Conservation (phyloP, 2,797 vertebrate genomes). For the Spizella passerina region DNA sequence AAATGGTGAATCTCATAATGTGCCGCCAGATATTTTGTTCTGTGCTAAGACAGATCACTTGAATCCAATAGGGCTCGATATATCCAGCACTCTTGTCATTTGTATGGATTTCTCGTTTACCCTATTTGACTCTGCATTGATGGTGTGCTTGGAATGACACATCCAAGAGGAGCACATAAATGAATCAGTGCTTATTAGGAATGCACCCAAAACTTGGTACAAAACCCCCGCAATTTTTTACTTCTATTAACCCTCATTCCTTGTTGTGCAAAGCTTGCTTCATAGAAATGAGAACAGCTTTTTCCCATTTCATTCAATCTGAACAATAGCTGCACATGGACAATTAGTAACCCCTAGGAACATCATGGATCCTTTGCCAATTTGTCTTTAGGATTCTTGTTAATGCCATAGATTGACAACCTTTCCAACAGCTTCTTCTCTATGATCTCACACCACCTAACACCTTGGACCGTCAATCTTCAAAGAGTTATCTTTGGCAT, state of each 20-base stretch:
- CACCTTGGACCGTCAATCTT: background rate
- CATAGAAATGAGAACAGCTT: background rate
- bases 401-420: background rate
- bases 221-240: rapidly evolving
- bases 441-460: background rate
- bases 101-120: background rate
- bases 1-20: background rate
- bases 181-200: background rate
- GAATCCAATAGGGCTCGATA: background rate
- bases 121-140: background rate
- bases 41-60: background rate
- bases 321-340: background rate
- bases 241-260: background rate
- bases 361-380: background rate
- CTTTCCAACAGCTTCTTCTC: background rate
- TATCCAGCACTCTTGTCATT: background rate
- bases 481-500: background rate
- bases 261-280: background rate
- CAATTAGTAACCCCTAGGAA: background rate
- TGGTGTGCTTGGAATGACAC: background rate
- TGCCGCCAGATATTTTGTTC: background rate
- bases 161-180: background rate
- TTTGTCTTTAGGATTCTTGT: background rate
- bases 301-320: background rate
- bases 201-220: background rate